A percentile compares a stretch with the other conserved stretches of the same genome.
Evolutionary conservation across 2,888 invertebrate species (phyloP).

Genomic region (Parthenolecanium corni): DNA sequence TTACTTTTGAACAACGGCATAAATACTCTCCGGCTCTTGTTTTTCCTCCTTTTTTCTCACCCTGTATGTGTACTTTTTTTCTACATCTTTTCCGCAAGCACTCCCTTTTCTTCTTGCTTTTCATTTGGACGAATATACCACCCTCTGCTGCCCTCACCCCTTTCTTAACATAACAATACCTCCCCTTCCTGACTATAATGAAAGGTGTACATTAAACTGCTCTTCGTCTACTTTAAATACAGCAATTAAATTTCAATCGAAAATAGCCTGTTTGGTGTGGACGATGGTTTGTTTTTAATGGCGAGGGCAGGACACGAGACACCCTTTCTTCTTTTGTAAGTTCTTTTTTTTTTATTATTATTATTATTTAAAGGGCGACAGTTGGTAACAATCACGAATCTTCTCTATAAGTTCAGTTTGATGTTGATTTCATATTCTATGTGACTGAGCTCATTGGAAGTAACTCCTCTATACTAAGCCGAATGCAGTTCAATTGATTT

Average conservation of each 20-base stretch:
- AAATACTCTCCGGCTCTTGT: conserved; percentile 11
- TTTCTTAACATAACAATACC: background rate
- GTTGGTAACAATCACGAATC: too few relatives aligned
- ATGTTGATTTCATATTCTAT: too few relatives aligned
- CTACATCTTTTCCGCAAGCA: background rate
- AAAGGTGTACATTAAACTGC: conserved; percentile 8
- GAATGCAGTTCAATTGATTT: too few relatives aligned
- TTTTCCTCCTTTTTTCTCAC: conserved; percentile 7
- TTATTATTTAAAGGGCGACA: too few relatives aligned
- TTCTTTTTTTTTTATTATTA: too few relatives aligned
- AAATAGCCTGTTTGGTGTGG: background rate
- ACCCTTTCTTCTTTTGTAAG: conserved; percentile 2
- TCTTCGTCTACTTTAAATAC: background rate
- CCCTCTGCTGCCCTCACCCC: background rate
- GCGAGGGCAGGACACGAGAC: conserved; percentile 2
- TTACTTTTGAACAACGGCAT: conserved; percentile 10
- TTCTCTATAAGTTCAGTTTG: too few relatives aligned
- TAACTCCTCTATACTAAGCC: too few relatives aligned
- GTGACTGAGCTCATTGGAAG: too few relatives aligned
- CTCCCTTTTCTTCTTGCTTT: background rate
- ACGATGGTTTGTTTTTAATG: background rate
- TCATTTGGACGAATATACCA: background rate
- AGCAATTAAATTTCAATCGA: background rate
- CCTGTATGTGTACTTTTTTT: background rate
- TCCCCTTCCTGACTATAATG: background rate